Evolutionary conservation across 1,140 invertebrate genomes (phyloP).

Genomic region (Hyphantria cunea): DNA sequence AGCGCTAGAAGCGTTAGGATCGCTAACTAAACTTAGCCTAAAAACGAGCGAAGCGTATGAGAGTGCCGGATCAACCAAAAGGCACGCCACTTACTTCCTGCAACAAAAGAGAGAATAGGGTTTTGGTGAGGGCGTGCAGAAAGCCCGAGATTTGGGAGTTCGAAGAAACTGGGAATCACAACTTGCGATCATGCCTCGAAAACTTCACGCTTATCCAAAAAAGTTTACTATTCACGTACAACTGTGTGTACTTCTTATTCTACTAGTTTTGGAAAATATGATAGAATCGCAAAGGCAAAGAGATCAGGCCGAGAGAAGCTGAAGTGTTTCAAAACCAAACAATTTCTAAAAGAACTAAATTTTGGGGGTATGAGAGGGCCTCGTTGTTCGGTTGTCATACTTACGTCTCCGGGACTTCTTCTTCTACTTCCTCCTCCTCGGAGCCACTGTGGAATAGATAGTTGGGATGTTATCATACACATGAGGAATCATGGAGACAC

Average conservation of each 20-base stretch:
- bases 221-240: constrained; percentile 27
- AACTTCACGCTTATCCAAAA: constrained; percentile 33
- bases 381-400: constrained; percentile 58
- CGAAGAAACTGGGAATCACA: constrained; percentile 42
- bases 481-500: constrained; percentile 25
- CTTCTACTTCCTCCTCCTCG: constrained; percentile 86
- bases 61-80: constrained; percentile 75
- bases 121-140: constrained; percentile 70
- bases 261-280: constrained; percentile 49
- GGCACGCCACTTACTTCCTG: constrained; percentile 84
- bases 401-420: constrained; percentile 87
- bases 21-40: constrained; percentile 70
- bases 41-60: constrained; percentile 62
- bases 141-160: constrained; percentile 49
- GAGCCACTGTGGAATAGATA: constrained; percentile 77
- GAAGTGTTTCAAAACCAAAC: constrained; percentile 63
- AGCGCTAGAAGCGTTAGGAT: constrained; percentile 69
- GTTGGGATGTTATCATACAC: constrained; percentile 33
- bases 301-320: constrained; percentile 65
- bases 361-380: constrained; percentile 32
- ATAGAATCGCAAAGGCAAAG: constrained; percentile 60
- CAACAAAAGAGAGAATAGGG: constrained; percentile 81
- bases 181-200: constrained; percentile 46
- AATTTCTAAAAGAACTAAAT: constrained; percentile 52
- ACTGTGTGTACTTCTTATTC: constrained; percentile 22